Evolutionary conservation across 1,140 invertebrate genomes (phyloP).

Genomic region (Drosophila subpulchrella): DNA sequence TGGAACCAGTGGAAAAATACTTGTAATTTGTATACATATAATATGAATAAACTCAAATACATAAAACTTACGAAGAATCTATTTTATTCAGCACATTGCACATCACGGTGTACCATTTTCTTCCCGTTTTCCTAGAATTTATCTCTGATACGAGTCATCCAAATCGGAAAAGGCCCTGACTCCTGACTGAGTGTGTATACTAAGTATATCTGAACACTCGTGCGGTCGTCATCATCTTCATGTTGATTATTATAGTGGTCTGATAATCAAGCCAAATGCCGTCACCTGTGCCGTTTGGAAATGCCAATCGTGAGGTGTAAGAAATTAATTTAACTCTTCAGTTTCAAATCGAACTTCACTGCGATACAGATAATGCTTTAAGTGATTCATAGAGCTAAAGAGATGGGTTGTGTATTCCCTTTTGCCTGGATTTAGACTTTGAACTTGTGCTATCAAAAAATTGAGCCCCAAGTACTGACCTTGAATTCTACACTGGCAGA

Average conservation of each 20-base stretch:
- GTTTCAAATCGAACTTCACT: slow-evolving; percentile 5
- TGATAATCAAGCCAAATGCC: slow-evolving; percentile 10
- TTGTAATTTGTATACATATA: neutral
- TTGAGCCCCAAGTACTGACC: slow-evolving; percentile 9
- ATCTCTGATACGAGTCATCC: neutral
- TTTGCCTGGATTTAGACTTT: slow-evolving; percentile 23
- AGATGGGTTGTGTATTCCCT: slow-evolving; percentile 31
- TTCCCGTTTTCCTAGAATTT: slow-evolving; percentile 8
- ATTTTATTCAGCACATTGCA: neutral
- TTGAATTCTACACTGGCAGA: slow-evolving; percentile 27
- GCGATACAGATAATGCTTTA: slow-evolving; percentile 12
- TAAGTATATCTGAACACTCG: slow-evolving; percentile 1
- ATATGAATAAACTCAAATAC: neutral
- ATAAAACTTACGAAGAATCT: neutral
- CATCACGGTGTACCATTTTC: slow-evolving; percentile 2
- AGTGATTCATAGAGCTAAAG: slow-evolving; percentile 26
- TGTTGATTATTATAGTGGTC: slow-evolving; percentile 21
- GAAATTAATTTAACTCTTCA: slow-evolving; percentile 29
- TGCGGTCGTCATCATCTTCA: slow-evolving; percentile 28
- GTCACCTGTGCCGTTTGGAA: slow-evolving; percentile 16
- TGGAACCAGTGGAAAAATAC: neutral
- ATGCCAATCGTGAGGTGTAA: slow-evolving; percentile 19
- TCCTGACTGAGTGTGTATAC: slow-evolving; percentile 8
- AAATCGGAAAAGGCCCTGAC: slow-evolving; percentile 5
- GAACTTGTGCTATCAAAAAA: slow-evolving; percentile 18